Conservation (phyloP, 1,140 invertebrate genomes). For the Chlorops oryzae region DNA sequence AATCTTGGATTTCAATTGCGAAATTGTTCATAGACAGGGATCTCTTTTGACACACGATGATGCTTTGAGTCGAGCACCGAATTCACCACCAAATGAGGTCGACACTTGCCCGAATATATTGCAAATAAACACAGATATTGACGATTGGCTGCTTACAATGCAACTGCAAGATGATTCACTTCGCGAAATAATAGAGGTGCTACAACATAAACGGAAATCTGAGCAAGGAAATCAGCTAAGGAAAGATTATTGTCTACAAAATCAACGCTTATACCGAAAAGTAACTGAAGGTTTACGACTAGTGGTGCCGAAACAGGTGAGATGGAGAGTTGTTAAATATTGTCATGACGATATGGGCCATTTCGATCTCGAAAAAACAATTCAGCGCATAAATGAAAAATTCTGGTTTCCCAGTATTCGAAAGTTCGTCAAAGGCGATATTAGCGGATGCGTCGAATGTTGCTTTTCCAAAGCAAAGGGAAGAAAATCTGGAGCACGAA, state of each 20-base stretch:
- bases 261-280: constrained; percentile 3
- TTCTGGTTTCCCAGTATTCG: constrained; percentile 9
- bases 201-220: background rate
- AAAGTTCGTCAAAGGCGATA: constrained; percentile 6
- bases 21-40: too few species aligned
- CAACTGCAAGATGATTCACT: background rate
- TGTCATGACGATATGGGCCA: constrained; percentile 5
- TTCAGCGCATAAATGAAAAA: background rate
- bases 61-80: background rate
- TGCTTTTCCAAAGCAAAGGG: constrained; percentile 2
- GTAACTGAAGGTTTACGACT: background rate
- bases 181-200: background rate
- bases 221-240: background rate
- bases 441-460: constrained; percentile 7
- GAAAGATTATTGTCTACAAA: background rate
- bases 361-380: background rate
- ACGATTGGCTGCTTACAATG: constrained; percentile 3
- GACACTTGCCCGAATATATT: background rate
- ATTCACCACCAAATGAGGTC: background rate
- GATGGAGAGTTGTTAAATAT: background rate
- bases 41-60: too few species aligned
- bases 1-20: too few species aligned
- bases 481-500: background rate
- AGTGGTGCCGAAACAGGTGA: background rate
- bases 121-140: background rate